These are phyloP conservation scores for Marmota flaviventris DNA, from an alignment of 2,113 vertebrate genomes.

Conservation along the genomic window DNA sequence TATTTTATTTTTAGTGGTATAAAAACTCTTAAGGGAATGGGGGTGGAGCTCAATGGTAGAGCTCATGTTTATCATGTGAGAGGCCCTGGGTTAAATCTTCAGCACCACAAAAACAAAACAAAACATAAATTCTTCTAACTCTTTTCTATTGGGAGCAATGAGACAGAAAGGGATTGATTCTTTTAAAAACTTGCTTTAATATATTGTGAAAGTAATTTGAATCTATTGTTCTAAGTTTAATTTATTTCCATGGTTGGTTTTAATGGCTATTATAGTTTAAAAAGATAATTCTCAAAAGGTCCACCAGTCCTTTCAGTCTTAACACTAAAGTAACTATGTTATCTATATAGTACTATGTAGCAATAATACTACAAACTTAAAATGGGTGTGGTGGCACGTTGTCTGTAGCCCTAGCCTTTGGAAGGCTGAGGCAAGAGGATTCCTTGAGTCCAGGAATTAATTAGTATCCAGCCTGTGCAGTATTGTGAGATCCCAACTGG, in stretches of 20 bases:
- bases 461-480: not conserved
- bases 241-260: constrained; percentile 44
- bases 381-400: not conserved
- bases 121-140: not conserved
- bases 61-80: too few relatives aligned
- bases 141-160: not conserved
- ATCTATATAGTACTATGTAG: not conserved
- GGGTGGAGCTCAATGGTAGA: too few relatives aligned
- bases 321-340: not conserved
- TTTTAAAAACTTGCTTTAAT: not conserved
- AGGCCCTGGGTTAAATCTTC: too few relatives aligned
- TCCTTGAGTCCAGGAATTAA: not conserved
- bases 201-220: constrained; percentile 29
- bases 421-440: not conserved
- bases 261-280: constrained; percentile 17
- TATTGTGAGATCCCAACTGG: not conserved
- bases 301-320: not conserved
- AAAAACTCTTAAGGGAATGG: not conserved
- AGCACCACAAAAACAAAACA: not conserved
- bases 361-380: constrained; percentile 8
- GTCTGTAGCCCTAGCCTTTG: not conserved
- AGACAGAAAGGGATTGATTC: not conserved
- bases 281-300: constrained; percentile 27
- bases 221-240: not conserved
- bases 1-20: not conserved